Base-by-base conservation (phyloP, 2,113 vertebrate genomes). In the Delphinus delphis region DNA sequence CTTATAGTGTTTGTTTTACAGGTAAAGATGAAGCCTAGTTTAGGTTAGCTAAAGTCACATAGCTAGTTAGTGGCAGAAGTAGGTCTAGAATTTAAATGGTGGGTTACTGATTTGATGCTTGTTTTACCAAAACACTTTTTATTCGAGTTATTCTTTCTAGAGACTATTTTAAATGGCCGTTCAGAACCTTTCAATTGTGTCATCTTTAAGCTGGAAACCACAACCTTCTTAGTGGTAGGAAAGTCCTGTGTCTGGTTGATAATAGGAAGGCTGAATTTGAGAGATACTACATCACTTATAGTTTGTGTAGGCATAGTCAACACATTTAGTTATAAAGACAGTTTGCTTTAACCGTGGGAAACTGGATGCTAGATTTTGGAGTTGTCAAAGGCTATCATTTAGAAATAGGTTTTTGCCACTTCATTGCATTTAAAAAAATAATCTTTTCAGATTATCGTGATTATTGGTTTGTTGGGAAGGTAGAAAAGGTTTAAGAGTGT, bases 171-270 rank as follows among this genome's bases (percentile, higher is more conserved):
- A 80, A 94, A 96, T 96, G 96, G 26, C 67, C 91, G 80, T 97
- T 82, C 25, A 93, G 87, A 96, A 80, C 60, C 8, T 96, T 96
- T 88, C 33, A 84, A 71, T 97, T 98, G 90, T 97, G 83, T 96
- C 87, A 95, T 95, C 88, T 38, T 96, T 84, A 95, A 97, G 63
- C 95, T 98, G 94, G 97, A 97, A 98, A 96, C 95, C 96, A 97
- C 97, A 96, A 80, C 97, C 94, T 97, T 97, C 96, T 96, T 95
- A 71, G 74, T 94, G 41, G 60, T 92, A 84, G 94, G 68, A 95
- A 96, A 93, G 74, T 65, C 84, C 77, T 97, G 84, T 96, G 93
- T 97, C 95, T 96, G 33, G 90, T 70, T 97, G 96, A 92, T 96
- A 95, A 96, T 93, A 93, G 76, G 87, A 96, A 90, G 81, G 62